phyloP scores from a whole-genome alignment of 2,113 vertebrate species.

The Platysteira castanea region DNA sequence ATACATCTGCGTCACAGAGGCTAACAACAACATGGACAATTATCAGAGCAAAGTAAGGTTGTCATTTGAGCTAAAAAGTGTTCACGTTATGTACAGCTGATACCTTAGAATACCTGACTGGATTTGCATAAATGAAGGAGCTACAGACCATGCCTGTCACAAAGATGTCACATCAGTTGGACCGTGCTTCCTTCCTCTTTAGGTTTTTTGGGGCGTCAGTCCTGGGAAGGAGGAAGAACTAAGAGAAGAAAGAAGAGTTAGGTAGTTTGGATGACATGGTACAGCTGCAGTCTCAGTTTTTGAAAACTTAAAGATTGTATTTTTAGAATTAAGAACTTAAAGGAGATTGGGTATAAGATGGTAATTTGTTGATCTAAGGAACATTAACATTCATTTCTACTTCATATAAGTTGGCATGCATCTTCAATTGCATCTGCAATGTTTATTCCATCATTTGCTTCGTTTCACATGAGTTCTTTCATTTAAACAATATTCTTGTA shows the following conservation, averaged over 20 bases:
- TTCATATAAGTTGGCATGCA: neutral
- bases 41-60: neutral
- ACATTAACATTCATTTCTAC: slow-evolving; percentile 39
- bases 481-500: slow-evolving; percentile 54
- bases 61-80: neutral
- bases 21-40: neutral
- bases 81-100: neutral
- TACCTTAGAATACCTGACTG: slow-evolving; percentile 11
- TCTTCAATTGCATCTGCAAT: slow-evolving; percentile 24
- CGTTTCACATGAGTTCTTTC: slow-evolving; percentile 46
- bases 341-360: neutral
- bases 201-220: neutral
- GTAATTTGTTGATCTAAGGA: slow-evolving; percentile 22
- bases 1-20: neutral
- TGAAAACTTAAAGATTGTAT: neutral
- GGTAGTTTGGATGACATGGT: neutral
- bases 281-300: neutral
- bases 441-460: slow-evolving; percentile 50
- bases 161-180: neutral
- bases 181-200: accelerated
- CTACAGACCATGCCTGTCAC: slow-evolving; percentile 5
- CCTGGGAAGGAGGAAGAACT: neutral
- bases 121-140: slow-evolving; percentile 35
- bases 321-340: neutral
- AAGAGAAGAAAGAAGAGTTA: neutral